Conservation (phyloP, 37 sponge, comb jelly and placozoan species). For the Cliona cf. orientalis region DNA sequence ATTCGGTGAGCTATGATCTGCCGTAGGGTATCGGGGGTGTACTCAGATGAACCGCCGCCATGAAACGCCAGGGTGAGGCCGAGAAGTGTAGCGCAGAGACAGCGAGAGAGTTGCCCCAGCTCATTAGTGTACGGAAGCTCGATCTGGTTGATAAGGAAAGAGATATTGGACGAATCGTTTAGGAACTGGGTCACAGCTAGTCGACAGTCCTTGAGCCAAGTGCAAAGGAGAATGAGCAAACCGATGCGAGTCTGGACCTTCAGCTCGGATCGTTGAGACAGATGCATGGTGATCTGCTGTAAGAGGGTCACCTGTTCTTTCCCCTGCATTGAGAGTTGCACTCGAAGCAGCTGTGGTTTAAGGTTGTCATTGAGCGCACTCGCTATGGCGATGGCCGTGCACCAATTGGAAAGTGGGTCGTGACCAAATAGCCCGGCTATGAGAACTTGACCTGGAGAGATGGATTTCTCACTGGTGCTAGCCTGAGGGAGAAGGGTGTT, state of each 20-base stretch:
- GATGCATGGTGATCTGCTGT: slow-evolving; percentile 68
- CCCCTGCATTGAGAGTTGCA: slow-evolving; percentile 85
- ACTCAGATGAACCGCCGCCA: slow-evolving; percentile 58
- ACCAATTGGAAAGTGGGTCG: slow-evolving; percentile 82
- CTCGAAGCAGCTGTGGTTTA: slow-evolving; percentile 83
- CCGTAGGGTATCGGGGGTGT: slow-evolving; percentile 74
- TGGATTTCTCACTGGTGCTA: slow-evolving; percentile 39
- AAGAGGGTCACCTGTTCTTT: slow-evolving; percentile 74
- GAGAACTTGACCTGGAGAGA: slow-evolving; percentile 91
- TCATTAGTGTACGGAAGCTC: slow-evolving; percentile 67
- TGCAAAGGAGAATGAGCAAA: slow-evolving; percentile 77
- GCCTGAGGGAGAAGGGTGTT: slow-evolving; percentile 88
- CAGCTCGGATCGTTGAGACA: slow-evolving; percentile 48
- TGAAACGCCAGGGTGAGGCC: slow-evolving; percentile 77
- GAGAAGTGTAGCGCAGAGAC: slow-evolving; percentile 73
- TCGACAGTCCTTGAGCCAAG: slow-evolving; percentile 81
- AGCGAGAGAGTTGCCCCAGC: slow-evolving; percentile 59
- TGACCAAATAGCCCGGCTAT: slow-evolving; percentile 90
- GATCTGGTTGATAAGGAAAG: slow-evolving; percentile 72
- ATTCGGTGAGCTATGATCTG: slow-evolving; percentile 82
- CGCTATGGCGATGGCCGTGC: slow-evolving; percentile 67
- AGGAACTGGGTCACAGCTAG: slow-evolving; percentile 82
- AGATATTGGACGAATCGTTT: slow-evolving; percentile 64
- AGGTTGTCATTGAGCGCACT: slow-evolving; percentile 50
- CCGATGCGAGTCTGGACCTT: slow-evolving; percentile 70